Conservation (phyloP, 2,888 invertebrate species). For the Lymantria dispar region DNA sequence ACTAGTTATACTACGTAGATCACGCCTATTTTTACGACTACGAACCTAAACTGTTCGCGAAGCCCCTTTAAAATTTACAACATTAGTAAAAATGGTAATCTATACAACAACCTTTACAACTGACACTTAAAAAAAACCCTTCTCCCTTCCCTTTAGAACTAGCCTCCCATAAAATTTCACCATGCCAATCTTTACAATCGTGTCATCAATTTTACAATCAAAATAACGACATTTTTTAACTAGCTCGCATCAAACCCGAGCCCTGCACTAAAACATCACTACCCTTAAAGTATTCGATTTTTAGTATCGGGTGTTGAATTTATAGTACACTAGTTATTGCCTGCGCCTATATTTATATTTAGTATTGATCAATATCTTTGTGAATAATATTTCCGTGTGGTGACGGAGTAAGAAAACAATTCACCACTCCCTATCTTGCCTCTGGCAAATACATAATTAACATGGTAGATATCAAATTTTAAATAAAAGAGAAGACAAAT, state of each 20-base stretch:
- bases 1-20: too few relatives aligned
- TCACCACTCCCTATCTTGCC: too few relatives aligned
- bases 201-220: conserved; percentile 40
- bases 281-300: conserved; percentile 33
- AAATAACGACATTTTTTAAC: conserved; percentile 40
- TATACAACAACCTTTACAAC: background rate
- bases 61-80: background rate
- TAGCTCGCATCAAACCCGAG: conserved; percentile 31
- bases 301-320: conserved; percentile 17
- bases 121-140: background rate
- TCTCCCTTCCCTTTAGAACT: conserved; percentile 20
- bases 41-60: too few relatives aligned
- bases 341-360: background rate
- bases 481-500: too few relatives aligned
- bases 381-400: too few relatives aligned
- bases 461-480: too few relatives aligned
- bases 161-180: conserved; percentile 29
- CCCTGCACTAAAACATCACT: conserved; percentile 34
- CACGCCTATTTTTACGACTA: too few relatives aligned
- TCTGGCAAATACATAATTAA: too few relatives aligned
- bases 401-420: too few relatives aligned
- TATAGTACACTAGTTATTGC: conserved; percentile 22
- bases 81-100: conserved; percentile 1
- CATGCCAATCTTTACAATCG: conserved; percentile 38
- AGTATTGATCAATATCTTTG: too few relatives aligned